These are phyloP conservation scores for Campaea margaritaria DNA, from an alignment of 2,888 invertebrate genomes.

Conservation along the genomic window DNA sequence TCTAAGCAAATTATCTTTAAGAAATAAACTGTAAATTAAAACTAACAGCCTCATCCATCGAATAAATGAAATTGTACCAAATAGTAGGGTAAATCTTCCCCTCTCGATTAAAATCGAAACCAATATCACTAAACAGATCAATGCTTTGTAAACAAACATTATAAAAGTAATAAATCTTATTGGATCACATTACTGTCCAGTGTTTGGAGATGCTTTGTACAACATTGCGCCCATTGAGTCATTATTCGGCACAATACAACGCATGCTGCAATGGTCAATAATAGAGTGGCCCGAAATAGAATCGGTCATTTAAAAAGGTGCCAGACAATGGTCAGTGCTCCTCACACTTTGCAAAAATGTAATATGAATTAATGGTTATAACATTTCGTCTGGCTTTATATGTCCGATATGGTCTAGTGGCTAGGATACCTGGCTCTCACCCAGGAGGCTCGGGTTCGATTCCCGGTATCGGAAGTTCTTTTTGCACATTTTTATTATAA, in stretches of 20 bases:
- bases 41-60: neutral
- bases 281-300: constrained; percentile 5
- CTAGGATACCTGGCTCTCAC: constrained; percentile 90
- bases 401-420: constrained; percentile 86
- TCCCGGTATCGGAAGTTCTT: constrained; percentile 70
- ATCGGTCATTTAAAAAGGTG: constrained; percentile 9
- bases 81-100: neutral
- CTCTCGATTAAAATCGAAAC: neutral
- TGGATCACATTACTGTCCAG: constrained; percentile 46
- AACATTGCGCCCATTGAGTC: constrained; percentile 46
- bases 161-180: constrained; percentile 11
- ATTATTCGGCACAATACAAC: constrained; percentile 41
- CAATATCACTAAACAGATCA: neutral
- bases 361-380: too few species aligned
- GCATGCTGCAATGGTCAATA: constrained; percentile 40
- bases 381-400: neutral
- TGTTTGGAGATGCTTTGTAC: constrained; percentile 43
- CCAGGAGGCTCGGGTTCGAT: constrained; percentile 88
- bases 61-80: neutral
- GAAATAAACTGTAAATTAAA: neutral
- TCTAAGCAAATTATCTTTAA: too few species aligned
- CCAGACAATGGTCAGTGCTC: constrained; percentile 11
- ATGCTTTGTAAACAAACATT: neutral
- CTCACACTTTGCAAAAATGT: neutral
- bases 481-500: too few species aligned